These are phyloP conservation scores for Macrosoma leucophasiata DNA, from an alignment of 2,888 invertebrate genomes.

Conservation along the genomic window DNA sequence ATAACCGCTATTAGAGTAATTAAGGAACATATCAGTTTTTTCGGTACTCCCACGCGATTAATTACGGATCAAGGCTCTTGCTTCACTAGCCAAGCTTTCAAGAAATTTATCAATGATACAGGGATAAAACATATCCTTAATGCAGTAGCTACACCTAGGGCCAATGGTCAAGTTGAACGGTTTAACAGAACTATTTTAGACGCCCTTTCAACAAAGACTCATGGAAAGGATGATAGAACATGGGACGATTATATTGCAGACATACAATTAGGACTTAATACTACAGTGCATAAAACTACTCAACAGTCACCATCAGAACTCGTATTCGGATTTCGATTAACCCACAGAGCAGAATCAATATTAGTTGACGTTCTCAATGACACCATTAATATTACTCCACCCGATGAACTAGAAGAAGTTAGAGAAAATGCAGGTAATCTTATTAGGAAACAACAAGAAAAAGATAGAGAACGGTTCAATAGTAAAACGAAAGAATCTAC, in stretches of 20 bases:
- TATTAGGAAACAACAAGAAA: too few relatives aligned
- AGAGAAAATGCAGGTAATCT: too few relatives aligned
- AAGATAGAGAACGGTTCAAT: too few relatives aligned
- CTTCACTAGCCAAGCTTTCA: too few relatives aligned
- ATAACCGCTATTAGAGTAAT: slow-evolving; percentile 27
- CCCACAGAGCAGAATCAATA: too few relatives aligned
- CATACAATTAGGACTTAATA: slow-evolving; percentile 8
- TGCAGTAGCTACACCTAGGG: slow-evolving; percentile 24
- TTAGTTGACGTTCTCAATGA: too few relatives aligned
- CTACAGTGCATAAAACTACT: slow-evolving; percentile 8
- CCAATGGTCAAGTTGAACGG: slow-evolving; percentile 24
- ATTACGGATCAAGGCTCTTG: too few relatives aligned
- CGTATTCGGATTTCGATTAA: slow-evolving; percentile 8
- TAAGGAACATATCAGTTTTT: slow-evolving; percentile 30
- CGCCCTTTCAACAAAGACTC: slow-evolving; percentile 7
- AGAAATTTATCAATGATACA: too few relatives aligned
- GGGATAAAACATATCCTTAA: slow-evolving; percentile 19
- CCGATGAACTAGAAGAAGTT: too few relatives aligned
- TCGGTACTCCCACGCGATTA: too few relatives aligned
- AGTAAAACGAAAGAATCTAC: too few relatives aligned
- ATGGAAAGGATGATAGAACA: slow-evolving; percentile 2
- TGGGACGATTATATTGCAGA: slow-evolving; percentile 10
- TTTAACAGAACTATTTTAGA: slow-evolving; percentile 21
- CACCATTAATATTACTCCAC: too few relatives aligned
- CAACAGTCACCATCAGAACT: slow-evolving; percentile 12